Base-by-base conservation (phyloP, 2,113 vertebrate species). In the Oreocharis arfaki region DNA sequence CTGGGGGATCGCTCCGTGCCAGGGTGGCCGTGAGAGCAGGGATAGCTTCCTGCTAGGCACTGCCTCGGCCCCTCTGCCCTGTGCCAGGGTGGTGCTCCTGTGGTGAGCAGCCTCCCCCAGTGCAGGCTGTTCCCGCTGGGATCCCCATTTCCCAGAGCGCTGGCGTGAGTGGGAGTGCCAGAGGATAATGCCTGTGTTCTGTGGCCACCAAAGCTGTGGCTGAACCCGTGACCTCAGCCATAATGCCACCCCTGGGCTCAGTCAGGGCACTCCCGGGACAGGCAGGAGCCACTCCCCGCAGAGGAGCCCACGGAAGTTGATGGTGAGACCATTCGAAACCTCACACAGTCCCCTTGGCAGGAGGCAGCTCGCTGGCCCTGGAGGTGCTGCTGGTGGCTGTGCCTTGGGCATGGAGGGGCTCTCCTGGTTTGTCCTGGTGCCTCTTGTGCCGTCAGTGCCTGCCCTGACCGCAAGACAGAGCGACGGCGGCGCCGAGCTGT, bases 401-500 rank as follows among this genome's bases (percentile, higher is more conserved):
- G 7, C 28, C 13, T 1, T 26, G 41, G 75, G 20, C 30, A 28
- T 5, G 1, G 16, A 44, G 30, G 22, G 41, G 21, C 37, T 84
- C 10, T 81, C 24, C 28, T 18, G 10, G 3, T 7, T 4, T 32
- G 57, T 16, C 57, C 73, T 2, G 3, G 30, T 33, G 28, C 70
- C 46, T 49, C 28, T 35, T 11, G 59, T 19, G 33, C 67, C 3
- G 0, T 33, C 2, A 22, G 7, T 30, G 37, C 55, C 47, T 5
- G 2, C 55, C 44, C 30, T 39, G 15, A 50, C 3, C 0, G 0
- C 37, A 14, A 11, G 17, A 37, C 3, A 5, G 30, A 20, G n/a
- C 0, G 0, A 10, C 0, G 1, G 33, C 2, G 0, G 37, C 0
- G 0, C 77, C 0, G 1, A 53, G 42, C 75, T 0, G 1, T 24